Evolutionary conservation across 2,113 vertebrate genomes (phyloP).

Genomic region (Paralichthys olivaceus): DNA sequence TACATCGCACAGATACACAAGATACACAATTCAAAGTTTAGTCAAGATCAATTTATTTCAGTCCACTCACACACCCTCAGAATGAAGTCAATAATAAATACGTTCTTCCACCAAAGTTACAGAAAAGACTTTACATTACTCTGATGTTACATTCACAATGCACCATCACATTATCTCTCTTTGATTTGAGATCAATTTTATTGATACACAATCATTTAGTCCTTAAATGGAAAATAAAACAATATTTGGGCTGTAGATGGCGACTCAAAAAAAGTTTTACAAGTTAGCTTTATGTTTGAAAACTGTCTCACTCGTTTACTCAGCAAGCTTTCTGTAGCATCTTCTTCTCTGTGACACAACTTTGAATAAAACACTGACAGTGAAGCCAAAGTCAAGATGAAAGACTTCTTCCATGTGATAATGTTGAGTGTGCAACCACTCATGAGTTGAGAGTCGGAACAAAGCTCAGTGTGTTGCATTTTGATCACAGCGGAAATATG

Average conservation of each 20-base stretch:
- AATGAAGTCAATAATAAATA: conserved; percentile 36
- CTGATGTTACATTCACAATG: neutral
- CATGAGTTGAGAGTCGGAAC: neutral
- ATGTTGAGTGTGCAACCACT: neutral
- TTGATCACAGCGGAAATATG: neutral
- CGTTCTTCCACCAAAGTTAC: conserved; percentile 22
- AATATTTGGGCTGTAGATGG: too few species aligned
- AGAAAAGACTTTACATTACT: conserved; percentile 11
- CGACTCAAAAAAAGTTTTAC: too few species aligned
- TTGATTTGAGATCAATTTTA: too few species aligned
- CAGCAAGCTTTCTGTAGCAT: neutral
- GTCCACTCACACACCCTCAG: conserved; percentile 15
- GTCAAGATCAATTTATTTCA: conserved; percentile 66
- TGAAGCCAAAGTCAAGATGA: neutral
- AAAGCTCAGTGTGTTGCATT: neutral
- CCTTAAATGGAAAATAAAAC: too few species aligned
- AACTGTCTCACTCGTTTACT: too few species aligned
- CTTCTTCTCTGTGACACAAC: neutral
- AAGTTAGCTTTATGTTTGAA: too few species aligned
- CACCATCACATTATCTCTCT: too few species aligned
- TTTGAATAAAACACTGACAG: neutral
- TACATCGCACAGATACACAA: conserved; percentile 37
- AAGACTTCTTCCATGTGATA: neutral
- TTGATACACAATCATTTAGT: too few species aligned
- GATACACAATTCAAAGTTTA: conserved; percentile 29